A percentile compares a stretch with the other conserved stretches of the same genome.
phyloP scores from a whole-genome alignment of 2,113 vertebrate genomes.

The Ammodytes dubius region DNA sequence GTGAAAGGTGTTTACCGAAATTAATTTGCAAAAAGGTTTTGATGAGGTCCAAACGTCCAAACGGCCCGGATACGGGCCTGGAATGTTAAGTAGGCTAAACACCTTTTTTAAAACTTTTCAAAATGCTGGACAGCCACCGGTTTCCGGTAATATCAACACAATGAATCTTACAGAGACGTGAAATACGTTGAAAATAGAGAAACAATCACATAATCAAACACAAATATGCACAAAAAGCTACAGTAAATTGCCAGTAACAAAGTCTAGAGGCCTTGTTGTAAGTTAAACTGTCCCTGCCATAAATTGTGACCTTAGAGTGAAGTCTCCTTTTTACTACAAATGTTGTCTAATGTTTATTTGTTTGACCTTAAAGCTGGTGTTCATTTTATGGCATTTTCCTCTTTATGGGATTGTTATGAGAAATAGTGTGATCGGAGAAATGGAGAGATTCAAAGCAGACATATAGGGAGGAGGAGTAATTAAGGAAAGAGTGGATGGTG shows the following conservation, averaged over 20 bases:
- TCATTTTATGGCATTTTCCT: constrained; percentile 17
- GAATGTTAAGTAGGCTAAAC: too few relatives aligned
- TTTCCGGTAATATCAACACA: background rate
- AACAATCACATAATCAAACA: constrained; percentile 1
- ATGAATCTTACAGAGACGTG: background rate
- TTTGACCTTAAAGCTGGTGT: constrained; percentile 34
- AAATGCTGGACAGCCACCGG: background rate
- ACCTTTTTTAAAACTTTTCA: too few relatives aligned
- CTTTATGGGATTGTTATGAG: constrained; percentile 26
- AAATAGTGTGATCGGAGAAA: constrained; percentile 17
- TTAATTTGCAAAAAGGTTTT: too few relatives aligned
- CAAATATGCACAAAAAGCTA: background rate
- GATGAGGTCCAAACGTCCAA: too few relatives aligned
- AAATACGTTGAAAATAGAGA: background rate
- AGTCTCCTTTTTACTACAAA: background rate
- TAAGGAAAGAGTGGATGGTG: background rate
- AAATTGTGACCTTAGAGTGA: constrained; percentile 17
- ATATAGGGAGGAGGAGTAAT: background rate
- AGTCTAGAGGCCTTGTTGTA: background rate
- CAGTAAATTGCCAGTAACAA: background rate
- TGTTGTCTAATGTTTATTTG: constrained; percentile 25
- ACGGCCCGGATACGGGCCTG: too few relatives aligned
- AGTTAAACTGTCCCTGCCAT: background rate
- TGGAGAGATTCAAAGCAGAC: background rate
- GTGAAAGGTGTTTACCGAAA: too few relatives aligned